These are phyloP conservation scores for Parnassius smintheus DNA, from an alignment of 2,888 invertebrate species.

Conservation along the genomic window DNA sequence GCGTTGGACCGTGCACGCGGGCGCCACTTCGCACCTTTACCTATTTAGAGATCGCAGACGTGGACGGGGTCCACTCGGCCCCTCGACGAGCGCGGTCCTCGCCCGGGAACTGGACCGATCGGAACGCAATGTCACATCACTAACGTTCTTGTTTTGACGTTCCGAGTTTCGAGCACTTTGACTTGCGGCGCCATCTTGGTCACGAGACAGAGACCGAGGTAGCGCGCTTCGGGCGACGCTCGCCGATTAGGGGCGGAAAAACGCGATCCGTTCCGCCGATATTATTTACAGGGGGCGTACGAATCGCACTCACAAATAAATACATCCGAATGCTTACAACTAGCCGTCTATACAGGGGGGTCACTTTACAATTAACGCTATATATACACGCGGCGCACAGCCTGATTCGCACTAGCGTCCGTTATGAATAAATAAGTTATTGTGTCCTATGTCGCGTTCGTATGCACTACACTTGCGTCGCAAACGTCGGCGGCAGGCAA, in stretches of 20 bases:
- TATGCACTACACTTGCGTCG: slow-evolving; percentile 87
- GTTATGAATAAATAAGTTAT: slow-evolving; percentile 69
- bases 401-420: slow-evolving; percentile 77
- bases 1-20: slow-evolving; percentile 57
- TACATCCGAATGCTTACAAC: slow-evolving; percentile 75
- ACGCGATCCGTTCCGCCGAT: slow-evolving; percentile 63
- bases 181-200: slow-evolving; percentile 4
- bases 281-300: slow-evolving; percentile 72
- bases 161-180: slow-evolving; percentile 7
- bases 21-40: slow-evolving; percentile 51
- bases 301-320: slow-evolving; percentile 71
- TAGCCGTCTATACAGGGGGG: slow-evolving; percentile 77
- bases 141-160: slow-evolving; percentile 4
- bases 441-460: slow-evolving; percentile 52
- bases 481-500: slow-evolving; percentile 87
- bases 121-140: slow-evolving; percentile 11
- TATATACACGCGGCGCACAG: slow-evolving; percentile 80
- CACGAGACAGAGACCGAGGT: neutral
- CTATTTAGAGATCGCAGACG: slow-evolving; percentile 75
- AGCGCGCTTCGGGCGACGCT: slow-evolving; percentile 48
- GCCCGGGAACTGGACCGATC: slow-evolving; percentile 32
- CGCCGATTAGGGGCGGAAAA: slow-evolving; percentile 60
- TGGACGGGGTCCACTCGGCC: slow-evolving; percentile 66
- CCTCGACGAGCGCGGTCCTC: slow-evolving; percentile 58
- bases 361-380: slow-evolving; percentile 78